A percentile compares a stretch with the other conserved stretches of the same genome.
Evolutionary conservation across 2,113 vertebrate genomes (phyloP).

Genomic region (Hippocampus guttulatus): DNA sequence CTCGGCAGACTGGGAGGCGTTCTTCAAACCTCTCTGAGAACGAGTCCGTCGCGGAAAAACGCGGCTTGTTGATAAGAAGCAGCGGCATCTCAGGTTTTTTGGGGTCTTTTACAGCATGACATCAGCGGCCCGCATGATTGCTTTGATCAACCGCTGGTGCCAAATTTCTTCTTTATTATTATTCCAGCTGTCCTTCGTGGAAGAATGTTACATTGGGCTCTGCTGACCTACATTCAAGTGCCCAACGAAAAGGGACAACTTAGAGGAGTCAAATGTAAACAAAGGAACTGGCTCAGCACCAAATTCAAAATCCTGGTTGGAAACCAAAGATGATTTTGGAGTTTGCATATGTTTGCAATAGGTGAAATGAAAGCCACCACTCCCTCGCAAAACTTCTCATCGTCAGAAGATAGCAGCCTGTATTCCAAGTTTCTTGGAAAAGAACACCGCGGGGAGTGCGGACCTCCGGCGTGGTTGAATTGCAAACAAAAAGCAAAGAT

Average conservation of each 20-base stretch:
- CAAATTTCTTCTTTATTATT: slow-evolving; percentile 24
- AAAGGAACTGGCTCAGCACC: neutral
- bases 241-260: slow-evolving; percentile 16
- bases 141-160: slow-evolving; percentile 11
- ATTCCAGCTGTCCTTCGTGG: slow-evolving; percentile 41
- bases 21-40: slow-evolving; percentile 21
- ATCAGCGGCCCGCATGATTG: neutral
- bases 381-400: neutral
- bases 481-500: neutral
- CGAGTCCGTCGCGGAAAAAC: slow-evolving; percentile 35
- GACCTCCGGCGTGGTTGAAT: neutral
- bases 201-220: slow-evolving; percentile 25
- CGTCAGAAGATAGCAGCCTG: neutral
- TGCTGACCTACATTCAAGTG: slow-evolving; percentile 49
- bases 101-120: neutral
- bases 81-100: neutral
- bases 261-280: slow-evolving; percentile 14
- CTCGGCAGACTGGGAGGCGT: slow-evolving; percentile 16
- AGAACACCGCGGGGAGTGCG: neutral
- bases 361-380: neutral
- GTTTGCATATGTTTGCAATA: slow-evolving; percentile 2
- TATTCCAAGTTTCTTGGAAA: neutral
- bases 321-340: neutral
- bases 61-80: slow-evolving; percentile 6
- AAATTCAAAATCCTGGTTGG: slow-evolving; percentile 2